These are phyloP conservation scores for Rhagonycha fulva DNA, from an alignment of 2,888 invertebrate species.

Conservation along the genomic window DNA sequence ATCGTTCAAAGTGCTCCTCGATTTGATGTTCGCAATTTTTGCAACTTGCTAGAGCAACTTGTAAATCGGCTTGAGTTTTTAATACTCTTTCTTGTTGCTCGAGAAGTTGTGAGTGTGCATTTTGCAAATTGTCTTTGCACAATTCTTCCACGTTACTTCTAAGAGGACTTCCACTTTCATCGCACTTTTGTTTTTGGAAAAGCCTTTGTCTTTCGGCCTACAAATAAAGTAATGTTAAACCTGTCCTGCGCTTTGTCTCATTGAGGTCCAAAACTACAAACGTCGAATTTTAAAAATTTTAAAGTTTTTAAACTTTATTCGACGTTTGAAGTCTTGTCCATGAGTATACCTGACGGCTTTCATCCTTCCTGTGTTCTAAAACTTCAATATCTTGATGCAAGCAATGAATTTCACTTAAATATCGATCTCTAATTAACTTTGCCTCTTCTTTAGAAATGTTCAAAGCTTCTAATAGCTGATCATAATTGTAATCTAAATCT, in stretches of 20 bases:
- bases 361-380: conserved; percentile 34
- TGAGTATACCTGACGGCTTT: conserved; percentile 35
- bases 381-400: conserved; percentile 29
- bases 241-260: neutral
- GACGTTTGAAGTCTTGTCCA: too few species aligned
- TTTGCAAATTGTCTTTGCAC: conserved; percentile 32
- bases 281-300: too few species aligned
- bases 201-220: conserved; percentile 30
- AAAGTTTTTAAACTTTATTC: too few species aligned
- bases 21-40: conserved; percentile 41
- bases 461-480: conserved; percentile 25
- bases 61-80: conserved; percentile 43
- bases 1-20: conserved; percentile 44
- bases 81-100: conserved; percentile 47
- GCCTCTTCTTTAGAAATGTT: conserved; percentile 30
- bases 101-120: conserved; percentile 32
- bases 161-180: conserved; percentile 19
- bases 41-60: conserved; percentile 40
- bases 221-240: neutral
- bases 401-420: conserved; percentile 33
- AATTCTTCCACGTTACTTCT: conserved; percentile 23
- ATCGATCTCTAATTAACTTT: conserved; percentile 30
- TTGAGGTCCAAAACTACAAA: too few species aligned
- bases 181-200: conserved; percentile 16
- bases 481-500: conserved; percentile 31